phyloP scores from a whole-genome alignment of 2,113 vertebrate genomes.

The Chionodraco myersi region DNA sequence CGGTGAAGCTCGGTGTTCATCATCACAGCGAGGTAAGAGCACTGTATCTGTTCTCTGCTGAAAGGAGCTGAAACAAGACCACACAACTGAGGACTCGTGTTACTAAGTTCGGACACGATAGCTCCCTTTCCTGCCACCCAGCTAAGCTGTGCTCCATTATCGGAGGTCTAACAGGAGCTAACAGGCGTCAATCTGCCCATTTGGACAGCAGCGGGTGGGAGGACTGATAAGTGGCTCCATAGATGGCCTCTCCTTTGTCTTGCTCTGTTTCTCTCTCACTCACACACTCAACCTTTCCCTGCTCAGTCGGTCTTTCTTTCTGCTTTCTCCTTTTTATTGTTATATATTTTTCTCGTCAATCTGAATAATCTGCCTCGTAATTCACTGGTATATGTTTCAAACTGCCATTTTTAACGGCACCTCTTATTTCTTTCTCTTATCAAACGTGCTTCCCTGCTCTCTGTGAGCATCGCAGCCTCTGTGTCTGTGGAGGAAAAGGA shows the following conservation, averaged over 20 bases:
- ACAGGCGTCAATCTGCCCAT: conserved; percentile 75
- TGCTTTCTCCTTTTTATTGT: conserved; percentile 10
- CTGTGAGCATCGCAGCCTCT: conserved; percentile 30
- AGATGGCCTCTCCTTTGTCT: conserved; percentile 58
- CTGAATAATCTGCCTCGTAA: conserved; percentile 5
- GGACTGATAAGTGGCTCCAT: conserved; percentile 70
- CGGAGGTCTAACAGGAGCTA: conserved; percentile 68
- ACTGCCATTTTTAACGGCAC: conserved; percentile 15
- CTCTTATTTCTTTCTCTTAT: conserved; percentile 16
- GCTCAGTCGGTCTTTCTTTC: conserved; percentile 5
- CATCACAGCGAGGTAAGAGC: conserved; percentile 51
- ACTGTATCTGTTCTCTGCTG: conserved; percentile 26
- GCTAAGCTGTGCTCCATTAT: conserved; percentile 64
- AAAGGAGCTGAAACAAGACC: conserved; percentile 69
- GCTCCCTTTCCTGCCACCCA: conserved; percentile 52
- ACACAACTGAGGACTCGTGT: conserved; percentile 62
- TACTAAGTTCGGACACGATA: conserved; percentile 61
- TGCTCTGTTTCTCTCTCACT: conserved; percentile 46
- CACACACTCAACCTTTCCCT: conserved; percentile 45
- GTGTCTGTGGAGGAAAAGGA: conserved; percentile 55
- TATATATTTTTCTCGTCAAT: not conserved
- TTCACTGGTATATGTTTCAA: conserved; percentile 16
- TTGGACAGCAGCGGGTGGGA: conserved; percentile 70
- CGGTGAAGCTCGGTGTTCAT: conserved; percentile 47
- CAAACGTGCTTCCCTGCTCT: conserved; percentile 40